These are phyloP conservation scores for Drosophila paranaensis DNA, from an alignment of 2,888 invertebrate species.

Conservation along the genomic window DNA sequence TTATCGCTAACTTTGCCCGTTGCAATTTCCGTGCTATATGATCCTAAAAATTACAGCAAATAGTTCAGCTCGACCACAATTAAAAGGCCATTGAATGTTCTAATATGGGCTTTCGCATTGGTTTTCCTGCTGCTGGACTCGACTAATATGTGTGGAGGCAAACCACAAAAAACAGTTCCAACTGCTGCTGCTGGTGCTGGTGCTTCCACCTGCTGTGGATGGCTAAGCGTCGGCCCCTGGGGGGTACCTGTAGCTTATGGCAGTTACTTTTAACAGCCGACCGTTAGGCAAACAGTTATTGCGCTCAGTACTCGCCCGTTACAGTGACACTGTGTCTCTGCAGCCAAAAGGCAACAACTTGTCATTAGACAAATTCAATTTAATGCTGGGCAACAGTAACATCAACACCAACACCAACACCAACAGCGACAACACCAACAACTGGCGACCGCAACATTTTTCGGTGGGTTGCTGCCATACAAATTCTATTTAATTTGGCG, in stretches of 20 bases:
- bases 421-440: slow-evolving; percentile 19
- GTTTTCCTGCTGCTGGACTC: slow-evolving; percentile 15
- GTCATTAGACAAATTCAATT: slow-evolving; percentile 80
- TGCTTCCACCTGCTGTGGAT: neutral
- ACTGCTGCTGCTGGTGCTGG: slow-evolving; percentile 18
- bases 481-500: slow-evolving; percentile 80
- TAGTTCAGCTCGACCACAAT: slow-evolving; percentile 59
- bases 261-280: slow-evolving; percentile 73
- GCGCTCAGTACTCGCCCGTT: slow-evolving; percentile 72
- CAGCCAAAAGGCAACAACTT: slow-evolving; percentile 66
- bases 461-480: slow-evolving; percentile 73
- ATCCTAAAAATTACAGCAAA: slow-evolving; percentile 22
- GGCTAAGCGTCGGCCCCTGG: slow-evolving; percentile 25
- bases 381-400: slow-evolving; percentile 58
- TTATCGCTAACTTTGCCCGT: slow-evolving; percentile 10
- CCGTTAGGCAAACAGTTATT: slow-evolving; percentile 78
- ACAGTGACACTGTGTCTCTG: slow-evolving; percentile 60
- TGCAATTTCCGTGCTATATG: slow-evolving; percentile 28
- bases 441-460: slow-evolving; percentile 75
- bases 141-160: slow-evolving; percentile 7
- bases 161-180: slow-evolving; percentile 42
- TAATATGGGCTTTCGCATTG: slow-evolving; percentile 43
- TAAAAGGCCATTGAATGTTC: slow-evolving; percentile 63
- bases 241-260: slow-evolving; percentile 73
- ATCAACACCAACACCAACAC: slow-evolving; percentile 18